Conservation (phyloP, 2,888 invertebrate genomes). For the Aphidoletes aphidimyza region DNA sequence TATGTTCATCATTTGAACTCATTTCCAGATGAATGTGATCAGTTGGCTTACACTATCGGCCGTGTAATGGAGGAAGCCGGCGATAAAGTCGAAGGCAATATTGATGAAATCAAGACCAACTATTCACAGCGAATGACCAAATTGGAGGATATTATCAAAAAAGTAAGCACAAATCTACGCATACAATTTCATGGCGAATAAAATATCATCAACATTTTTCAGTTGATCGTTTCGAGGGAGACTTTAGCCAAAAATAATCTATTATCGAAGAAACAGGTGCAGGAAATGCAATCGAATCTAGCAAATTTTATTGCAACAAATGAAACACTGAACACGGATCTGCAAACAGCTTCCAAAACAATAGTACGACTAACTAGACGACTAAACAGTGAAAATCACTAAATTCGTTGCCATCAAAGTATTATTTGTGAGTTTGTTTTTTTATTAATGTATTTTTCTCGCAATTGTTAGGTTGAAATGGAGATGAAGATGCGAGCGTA, state of each 20-base stretch:
- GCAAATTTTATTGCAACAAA: slow-evolving; percentile 60
- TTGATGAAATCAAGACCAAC: slow-evolving; percentile 69
- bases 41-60: slow-evolving; percentile 69
- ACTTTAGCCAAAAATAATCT: background rate
- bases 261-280: background rate
- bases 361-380: too few relatives aligned
- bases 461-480: slow-evolving; percentile 66
- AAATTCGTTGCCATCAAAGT: too few relatives aligned
- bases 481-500: slow-evolving; percentile 71
- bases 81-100: slow-evolving; percentile 70
- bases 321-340: slow-evolving; percentile 62
- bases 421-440: slow-evolving; percentile 24
- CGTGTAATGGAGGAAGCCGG: slow-evolving; percentile 71
- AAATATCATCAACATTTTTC: background rate
- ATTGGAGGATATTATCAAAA: slow-evolving; percentile 67
- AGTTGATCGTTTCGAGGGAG: slow-evolving; percentile 19
- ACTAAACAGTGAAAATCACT: too few relatives aligned
- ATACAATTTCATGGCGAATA: background rate
- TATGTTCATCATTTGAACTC: background rate
- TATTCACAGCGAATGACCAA: slow-evolving; percentile 71
- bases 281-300: background rate
- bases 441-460: slow-evolving; percentile 22
- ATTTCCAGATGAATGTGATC: slow-evolving; percentile 69
- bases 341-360: slow-evolving; percentile 66
- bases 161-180: slow-evolving; percentile 60